Evolutionary conservation across 1,140 invertebrate genomes (phyloP).

Genomic region (Spodoptera frugiperda): DNA sequence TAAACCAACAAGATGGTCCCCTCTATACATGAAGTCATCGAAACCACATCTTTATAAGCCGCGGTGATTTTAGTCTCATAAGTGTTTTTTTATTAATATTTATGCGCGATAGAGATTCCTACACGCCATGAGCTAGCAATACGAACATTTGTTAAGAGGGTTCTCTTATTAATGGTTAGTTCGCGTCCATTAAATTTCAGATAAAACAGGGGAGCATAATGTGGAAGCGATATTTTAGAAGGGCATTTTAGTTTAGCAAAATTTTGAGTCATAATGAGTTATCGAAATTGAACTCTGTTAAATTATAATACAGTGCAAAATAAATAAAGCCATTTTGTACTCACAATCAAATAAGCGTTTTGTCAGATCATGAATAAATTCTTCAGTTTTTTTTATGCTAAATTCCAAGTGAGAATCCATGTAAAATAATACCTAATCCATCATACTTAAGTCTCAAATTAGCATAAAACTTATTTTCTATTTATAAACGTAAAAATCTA

Average conservation of each 20-base stretch:
- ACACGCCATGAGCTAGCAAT: conserved; percentile 45
- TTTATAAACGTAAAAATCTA: conserved; percentile 61
- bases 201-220: conserved; percentile 44
- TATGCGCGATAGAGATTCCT: conserved; percentile 38
- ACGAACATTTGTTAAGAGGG: conserved; percentile 50
- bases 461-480: conserved; percentile 19
- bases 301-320: not conserved
- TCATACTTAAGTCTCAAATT: not conserved
- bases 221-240: conserved; percentile 26
- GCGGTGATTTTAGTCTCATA: conserved; percentile 7
- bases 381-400: not conserved
- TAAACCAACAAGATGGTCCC: not conserved
- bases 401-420: not conserved
- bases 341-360: not conserved
- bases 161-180: conserved; percentile 48
- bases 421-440: not conserved
- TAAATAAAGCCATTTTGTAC: not conserved
- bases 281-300: too few species aligned
- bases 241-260: conserved; percentile 10
- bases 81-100: conserved; percentile 55
- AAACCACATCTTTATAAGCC: not conserved
- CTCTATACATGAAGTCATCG: conserved; percentile 3
- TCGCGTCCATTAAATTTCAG: conserved; percentile 30
- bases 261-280: conserved; percentile 13
- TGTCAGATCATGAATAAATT: too few species aligned